Base-by-base conservation (phyloP, 2,797 vertebrate genomes). In the Acipenser ruthenus region DNA sequence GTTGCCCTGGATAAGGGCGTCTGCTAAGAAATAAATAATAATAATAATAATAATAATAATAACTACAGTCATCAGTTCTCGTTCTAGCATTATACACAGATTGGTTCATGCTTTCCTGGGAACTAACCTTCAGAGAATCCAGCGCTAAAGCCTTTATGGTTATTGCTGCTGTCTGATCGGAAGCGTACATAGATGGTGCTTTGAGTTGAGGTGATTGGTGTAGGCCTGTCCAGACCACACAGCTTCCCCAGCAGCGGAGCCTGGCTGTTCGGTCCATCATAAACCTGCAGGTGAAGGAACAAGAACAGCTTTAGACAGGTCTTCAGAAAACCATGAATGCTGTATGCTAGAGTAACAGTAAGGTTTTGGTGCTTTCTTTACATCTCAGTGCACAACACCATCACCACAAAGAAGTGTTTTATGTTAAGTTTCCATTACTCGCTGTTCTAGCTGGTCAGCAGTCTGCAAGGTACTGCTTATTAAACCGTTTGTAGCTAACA, bases 91-190 rank as follows among this genome's bases (percentile, higher is more conserved):
- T 37, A 37, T 37, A 37, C 37, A 37, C 37, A 5, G 37, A 37
- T 37, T 37, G 37, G 37, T 37, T 37, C 37, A 37, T 37, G 37
- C 37, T 37, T 37, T 37, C 37, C 37, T 37, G 37, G 48, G 64
- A 52, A 73, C 82, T 10, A 55, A 89, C 95, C 89, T 81, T 95
- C 86, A 9, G 77, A 85, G 79, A 99, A 98, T 12, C 0, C 81
- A 56, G 93, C 93, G 0, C 85, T 87, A 82, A 99, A 99, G 49
- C 95, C 95, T 1, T 80, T 84, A 74, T 81, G 88, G 64, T 75
- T 87, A 10, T 10, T 6, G 49, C 80, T 87, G 65, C 49, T 0
- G 49, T 93, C 86, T 0, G 95, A 94, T 49, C 73, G 83, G 77
- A 99, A 91, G 37, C 85, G 86, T 66, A 99, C 72, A 18, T 83